Percentiles rank a stretch among this genome's conserved stretches.
These are phyloP conservation scores for Polia nebulosa DNA, from an alignment of 2,888 invertebrate genomes.

Conservation along the genomic window DNA sequence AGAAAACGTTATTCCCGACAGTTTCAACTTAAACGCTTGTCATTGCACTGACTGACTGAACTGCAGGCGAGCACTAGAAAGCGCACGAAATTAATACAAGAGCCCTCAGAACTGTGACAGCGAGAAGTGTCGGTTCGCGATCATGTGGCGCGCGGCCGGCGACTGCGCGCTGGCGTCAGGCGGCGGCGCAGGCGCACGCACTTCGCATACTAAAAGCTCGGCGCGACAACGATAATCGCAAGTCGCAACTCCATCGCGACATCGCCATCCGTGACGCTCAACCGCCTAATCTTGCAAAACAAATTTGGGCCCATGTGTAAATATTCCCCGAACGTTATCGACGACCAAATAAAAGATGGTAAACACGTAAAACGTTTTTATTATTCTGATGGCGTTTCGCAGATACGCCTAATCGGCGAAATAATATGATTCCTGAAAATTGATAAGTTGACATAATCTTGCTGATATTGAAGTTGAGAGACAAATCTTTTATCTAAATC, in stretches of 20 bases:
- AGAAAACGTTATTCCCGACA: constrained; percentile 65
- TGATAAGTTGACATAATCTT: constrained; percentile 71
- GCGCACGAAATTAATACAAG: constrained; percentile 81
- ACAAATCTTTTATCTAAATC: constrained; percentile 24
- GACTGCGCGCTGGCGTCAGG: constrained; percentile 82
- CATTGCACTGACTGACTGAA: constrained; percentile 86
- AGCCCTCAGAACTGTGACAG: constrained; percentile 79
- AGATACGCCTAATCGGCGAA: constrained; percentile 79
- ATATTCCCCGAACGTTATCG: constrained; percentile 84
- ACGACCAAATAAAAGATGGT: constrained; percentile 80
- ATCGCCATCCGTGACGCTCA: constrained; percentile 79
- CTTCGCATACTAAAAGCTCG: constrained; percentile 88
- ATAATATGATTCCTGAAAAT: constrained; percentile 76
- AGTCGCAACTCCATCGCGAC: constrained; percentile 75
- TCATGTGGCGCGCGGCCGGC: constrained; percentile 74
- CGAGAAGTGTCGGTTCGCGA: constrained; percentile 80
- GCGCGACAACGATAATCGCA: constrained; percentile 85
- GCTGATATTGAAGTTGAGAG: constrained; percentile 40
- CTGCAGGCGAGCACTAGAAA: constrained; percentile 80
- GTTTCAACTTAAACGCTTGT: constrained; percentile 75
- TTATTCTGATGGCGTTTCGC: constrained; percentile 76
- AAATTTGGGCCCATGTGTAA: constrained; percentile 81
- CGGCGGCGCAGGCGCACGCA: constrained; percentile 86
- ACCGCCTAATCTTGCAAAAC: constrained; percentile 85
- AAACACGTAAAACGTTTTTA: constrained; percentile 78